Base-by-base conservation (phyloP, 2,888 invertebrate genomes). In the Himalopsyche anomala region DNA sequence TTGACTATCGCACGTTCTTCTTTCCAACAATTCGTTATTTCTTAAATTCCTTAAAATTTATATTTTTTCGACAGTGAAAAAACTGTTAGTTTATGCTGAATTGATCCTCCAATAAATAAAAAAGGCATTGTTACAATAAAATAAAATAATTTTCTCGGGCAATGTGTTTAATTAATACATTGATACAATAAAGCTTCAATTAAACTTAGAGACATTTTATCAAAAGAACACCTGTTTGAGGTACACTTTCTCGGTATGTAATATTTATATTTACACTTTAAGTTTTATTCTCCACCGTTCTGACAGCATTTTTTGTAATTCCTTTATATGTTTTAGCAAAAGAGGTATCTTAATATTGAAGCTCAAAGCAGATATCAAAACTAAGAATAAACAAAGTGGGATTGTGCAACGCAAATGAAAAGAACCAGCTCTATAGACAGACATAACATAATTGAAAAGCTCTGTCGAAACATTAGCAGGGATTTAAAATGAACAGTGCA, bases 371-470 rank as follows among this genome's bases (percentile, higher is more conserved):
- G 85, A 87, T 84, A 85, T 85, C 85, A 85, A 56, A n/a, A 45
- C 84, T 55, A 80, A 82, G 81, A 82, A 84, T 83, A 87, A 86
- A 87, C 87, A 87, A 82, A 81, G 81, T 28, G 45, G 55, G 38
- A 36, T 79, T 81, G 38, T 79, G 85, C 86, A 85, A 87, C 40
- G 79, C 45, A 56, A 55, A 79, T 86, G 84, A 82, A 87, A 85
- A 82, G 86, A 86, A 86, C 69, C 74, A 51, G 81, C 62, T 84
- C 42, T 69, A 80, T 84, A n/a, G 80, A 28, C 55, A 5, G 42
- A n/a, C 15, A 12, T 45, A 42, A 19, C 15, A 12, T 45, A 42
- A 19, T 11, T 80, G 80, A 15, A 51, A 80, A 74, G 74, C 38
- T 19, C 2, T 74, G 38, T 36, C 38, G 74, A 74, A 74, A 36